Percentiles rank a stretch among this genome's conserved stretches.
These are phyloP conservation scores for Colostygia pectinataria DNA, from an alignment of 2,888 invertebrate genomes.

Conservation along the genomic window DNA sequence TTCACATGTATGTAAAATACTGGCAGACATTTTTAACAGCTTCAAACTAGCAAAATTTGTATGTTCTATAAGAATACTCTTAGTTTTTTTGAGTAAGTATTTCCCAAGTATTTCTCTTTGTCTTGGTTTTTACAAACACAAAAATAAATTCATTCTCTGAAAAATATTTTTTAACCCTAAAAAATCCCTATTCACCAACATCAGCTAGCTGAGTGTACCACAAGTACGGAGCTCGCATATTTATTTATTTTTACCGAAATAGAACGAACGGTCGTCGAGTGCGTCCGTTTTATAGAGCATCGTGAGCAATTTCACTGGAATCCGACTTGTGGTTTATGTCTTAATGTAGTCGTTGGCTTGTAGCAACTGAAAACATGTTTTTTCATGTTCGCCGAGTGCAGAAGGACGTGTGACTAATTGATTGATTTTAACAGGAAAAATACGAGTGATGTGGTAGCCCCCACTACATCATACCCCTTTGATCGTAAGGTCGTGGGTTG, in stretches of 20 bases:
- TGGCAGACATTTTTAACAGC: no score
- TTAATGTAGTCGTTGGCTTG: slow-evolving; percentile 39
- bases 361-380: slow-evolving; percentile 15
- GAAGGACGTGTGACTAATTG: slow-evolving; percentile 11
- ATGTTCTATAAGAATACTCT: no score
- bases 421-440: background rate
- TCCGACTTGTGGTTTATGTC: slow-evolving; percentile 75
- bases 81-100: no score
- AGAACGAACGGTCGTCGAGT: slow-evolving; percentile 75
- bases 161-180: no score
- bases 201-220: slow-evolving; percentile 15
- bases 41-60: no score
- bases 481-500: no score
- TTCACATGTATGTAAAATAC: no score
- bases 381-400: background rate
- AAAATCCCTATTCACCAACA: background rate
- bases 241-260: slow-evolving; percentile 82
- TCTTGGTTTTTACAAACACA: no score
- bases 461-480: no score
- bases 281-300: slow-evolving; percentile 66
- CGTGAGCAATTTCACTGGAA: slow-evolving; percentile 69
- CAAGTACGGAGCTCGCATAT: slow-evolving; percentile 68
- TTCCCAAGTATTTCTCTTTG: no score
- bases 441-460: no score
- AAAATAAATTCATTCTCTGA: no score